A percentile compares a stretch with the other conserved stretches of the same genome.
phyloP scores from a whole-genome alignment of 2,113 vertebrate genomes.

The Patagioenas fasciata region DNA sequence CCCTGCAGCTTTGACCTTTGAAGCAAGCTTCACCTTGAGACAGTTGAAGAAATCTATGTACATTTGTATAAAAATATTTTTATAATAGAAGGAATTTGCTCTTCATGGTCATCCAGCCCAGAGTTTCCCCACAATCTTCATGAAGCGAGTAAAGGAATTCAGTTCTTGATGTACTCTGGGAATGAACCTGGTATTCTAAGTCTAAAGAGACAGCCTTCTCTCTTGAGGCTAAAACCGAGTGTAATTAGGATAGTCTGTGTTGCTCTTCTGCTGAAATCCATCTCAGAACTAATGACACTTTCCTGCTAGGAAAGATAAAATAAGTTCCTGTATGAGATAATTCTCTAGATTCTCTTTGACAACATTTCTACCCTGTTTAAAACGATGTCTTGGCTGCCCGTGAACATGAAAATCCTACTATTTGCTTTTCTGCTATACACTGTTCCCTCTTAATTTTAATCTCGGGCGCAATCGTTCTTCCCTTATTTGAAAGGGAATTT shows the following conservation, averaged over 20 bases:
- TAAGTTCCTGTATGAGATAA: not conserved
- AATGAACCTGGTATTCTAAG: not conserved
- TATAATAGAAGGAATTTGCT: slow-evolving; percentile 4
- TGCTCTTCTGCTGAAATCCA: slow-evolving; percentile 20
- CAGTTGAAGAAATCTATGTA: slow-evolving; percentile 2
- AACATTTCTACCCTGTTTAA: not conserved
- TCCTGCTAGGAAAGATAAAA: slow-evolving; percentile 29
- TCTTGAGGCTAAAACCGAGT: not conserved
- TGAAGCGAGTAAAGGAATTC: not conserved
- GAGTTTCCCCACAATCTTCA: not conserved
- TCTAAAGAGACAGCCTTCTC: not conserved
- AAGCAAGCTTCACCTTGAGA: slow-evolving; percentile 39
- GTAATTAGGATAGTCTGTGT: not conserved
- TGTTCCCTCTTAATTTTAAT: not conserved
- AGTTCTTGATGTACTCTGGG: not conserved
- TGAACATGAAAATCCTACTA: not conserved
- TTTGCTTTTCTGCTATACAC: not conserved
- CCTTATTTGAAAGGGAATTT: not conserved
- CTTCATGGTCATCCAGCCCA: not conserved
- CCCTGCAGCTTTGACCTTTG: slow-evolving; percentile 69
- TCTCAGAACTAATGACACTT: slow-evolving; percentile 15
- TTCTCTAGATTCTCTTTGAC: not conserved
- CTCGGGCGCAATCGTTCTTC: not conserved
- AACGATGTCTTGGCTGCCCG: not conserved
- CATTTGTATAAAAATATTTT: not conserved